Conservation (phyloP, 2,113 vertebrate genomes). For the Paralichthys olivaceus region DNA sequence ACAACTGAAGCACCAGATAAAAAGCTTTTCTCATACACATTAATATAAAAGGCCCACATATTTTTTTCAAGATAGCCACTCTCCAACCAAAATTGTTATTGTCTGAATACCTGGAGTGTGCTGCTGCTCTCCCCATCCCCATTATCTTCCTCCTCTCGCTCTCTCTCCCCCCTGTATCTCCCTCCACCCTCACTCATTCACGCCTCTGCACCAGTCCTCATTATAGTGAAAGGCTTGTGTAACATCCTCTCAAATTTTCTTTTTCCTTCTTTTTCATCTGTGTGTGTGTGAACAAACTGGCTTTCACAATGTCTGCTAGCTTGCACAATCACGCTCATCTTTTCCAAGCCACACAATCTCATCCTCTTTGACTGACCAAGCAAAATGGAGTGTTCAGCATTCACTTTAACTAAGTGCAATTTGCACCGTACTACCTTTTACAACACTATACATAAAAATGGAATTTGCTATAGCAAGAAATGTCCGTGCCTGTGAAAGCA, state of each 20-base stretch:
- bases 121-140: neutral
- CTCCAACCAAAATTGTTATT: neutral
- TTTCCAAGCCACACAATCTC: neutral
- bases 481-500: constrained; percentile 38
- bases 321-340: neutral
- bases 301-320: constrained; percentile 26
- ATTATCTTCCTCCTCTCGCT: constrained; percentile 10
- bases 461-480: constrained; percentile 23
- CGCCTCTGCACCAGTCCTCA: constrained; percentile 56
- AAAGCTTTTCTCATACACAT: neutral
- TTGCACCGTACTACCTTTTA: neutral
- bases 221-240: constrained; percentile 60
- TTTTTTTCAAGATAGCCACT: neutral
- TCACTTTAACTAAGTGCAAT: neutral
- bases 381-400: neutral
- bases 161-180: neutral
- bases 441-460: constrained; percentile 6
- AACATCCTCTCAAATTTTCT: constrained; percentile 61
- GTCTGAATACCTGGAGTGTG: constrained; percentile 10
- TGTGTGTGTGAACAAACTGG: neutral
- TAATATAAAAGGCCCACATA: neutral
- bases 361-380: neutral
- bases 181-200: constrained; percentile 20
- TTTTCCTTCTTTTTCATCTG: neutral
- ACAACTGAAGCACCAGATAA: too few species aligned